phyloP scores from a whole-genome alignment of 1,140 invertebrate species.

The Drosophila sp. region DNA sequence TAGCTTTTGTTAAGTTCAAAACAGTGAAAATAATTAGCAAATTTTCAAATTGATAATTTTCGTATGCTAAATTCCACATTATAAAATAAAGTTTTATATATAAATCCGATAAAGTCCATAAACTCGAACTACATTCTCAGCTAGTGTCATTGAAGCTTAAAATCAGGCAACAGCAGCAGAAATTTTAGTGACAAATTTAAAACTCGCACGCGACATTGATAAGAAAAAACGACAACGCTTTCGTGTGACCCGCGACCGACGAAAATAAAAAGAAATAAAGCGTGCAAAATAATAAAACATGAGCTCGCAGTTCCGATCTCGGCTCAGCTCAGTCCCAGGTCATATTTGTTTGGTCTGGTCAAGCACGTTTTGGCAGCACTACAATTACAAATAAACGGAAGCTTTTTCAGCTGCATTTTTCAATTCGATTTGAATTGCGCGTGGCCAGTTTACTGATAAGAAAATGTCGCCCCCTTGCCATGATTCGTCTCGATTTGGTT shows the following conservation, averaged over 20 bases:
- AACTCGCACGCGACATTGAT: conserved; percentile 42
- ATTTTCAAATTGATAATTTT: no score
- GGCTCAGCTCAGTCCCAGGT: not conserved
- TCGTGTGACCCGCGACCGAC: conserved; percentile 9
- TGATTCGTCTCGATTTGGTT: not conserved
- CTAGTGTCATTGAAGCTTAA: conserved; percentile 7
- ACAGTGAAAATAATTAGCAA: no score
- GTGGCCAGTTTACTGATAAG: conserved; percentile 39
- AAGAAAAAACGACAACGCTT: conserved; percentile 18
- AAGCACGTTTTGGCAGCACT: conserved; percentile 19
- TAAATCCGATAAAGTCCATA: no score
- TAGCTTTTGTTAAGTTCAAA: no score
- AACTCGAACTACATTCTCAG: not conserved
- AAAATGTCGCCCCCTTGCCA: not conserved
- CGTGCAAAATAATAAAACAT: conserved; percentile 8
- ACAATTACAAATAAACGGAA: conserved; percentile 37
- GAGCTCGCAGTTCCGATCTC: not conserved
- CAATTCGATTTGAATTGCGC: conserved; percentile 34
- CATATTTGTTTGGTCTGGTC: conserved; percentile 9
- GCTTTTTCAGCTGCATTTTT: conserved; percentile 21
- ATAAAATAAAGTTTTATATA: no score
- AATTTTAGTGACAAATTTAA: conserved; percentile 18
- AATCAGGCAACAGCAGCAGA: not conserved
- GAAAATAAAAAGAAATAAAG: not conserved
- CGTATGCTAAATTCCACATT: no score